Evolutionary conservation across 2,113 vertebrate species (phyloP).

Genomic region (Apteryx owenii): DNA sequence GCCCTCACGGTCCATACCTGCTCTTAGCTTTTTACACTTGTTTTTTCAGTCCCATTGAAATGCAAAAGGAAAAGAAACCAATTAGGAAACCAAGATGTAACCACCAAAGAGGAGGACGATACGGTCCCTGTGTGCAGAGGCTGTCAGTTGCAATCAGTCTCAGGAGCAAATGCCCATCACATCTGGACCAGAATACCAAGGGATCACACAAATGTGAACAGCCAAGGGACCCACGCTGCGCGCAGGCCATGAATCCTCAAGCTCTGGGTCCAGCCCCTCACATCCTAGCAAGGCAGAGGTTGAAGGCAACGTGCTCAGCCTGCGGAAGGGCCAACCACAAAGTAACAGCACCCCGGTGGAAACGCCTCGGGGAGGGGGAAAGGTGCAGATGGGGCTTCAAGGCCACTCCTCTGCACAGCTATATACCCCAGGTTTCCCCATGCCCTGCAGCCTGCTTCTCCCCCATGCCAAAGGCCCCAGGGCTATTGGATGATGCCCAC

Average conservation of each 20-base stretch:
- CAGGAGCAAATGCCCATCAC: accelerated
- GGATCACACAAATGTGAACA: accelerated
- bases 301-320: neutral
- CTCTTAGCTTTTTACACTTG: constrained; percentile 70
- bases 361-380: accelerated
- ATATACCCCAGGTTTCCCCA: neutral
- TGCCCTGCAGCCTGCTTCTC: accelerated
- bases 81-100: neutral
- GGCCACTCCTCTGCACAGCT: accelerated
- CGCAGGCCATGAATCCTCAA: too few species aligned
- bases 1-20: constrained; percentile 33
- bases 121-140: neutral
- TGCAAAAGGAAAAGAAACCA: constrained; percentile 24
- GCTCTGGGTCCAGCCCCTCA: neutral
- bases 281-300: too few species aligned
- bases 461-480: neutral
- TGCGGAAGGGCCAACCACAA: neutral
- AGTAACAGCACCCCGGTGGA: neutral
- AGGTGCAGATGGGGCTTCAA: neutral
- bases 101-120: neutral
- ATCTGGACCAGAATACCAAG: neutral
- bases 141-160: neutral
- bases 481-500: neutral
- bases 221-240: accelerated
- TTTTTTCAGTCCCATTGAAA: constrained; percentile 58